Evolutionary conservation across 2,113 vertebrate species (phyloP).

Genomic region (Archilochus colubris): DNA sequence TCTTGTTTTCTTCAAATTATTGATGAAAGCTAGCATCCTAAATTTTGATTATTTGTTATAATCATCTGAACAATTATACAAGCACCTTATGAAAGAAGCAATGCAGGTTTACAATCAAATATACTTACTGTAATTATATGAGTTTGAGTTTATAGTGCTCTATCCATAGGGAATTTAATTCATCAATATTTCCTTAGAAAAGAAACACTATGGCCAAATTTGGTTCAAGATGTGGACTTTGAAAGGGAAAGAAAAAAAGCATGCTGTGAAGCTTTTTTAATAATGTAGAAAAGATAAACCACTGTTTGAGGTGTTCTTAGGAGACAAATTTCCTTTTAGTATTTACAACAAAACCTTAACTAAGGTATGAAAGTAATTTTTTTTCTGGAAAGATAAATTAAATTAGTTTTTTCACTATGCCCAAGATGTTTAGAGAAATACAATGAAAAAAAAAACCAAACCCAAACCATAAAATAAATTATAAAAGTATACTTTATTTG

Average conservation of each 20-base stretch:
- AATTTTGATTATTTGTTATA: neutral
- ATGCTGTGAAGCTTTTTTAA: neutral
- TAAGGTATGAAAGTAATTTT: neutral
- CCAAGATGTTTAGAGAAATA: neutral
- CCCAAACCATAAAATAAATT: neutral
- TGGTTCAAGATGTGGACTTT: neutral
- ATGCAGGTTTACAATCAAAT: neutral
- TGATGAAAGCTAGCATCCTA: neutral
- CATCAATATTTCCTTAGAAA: neutral
- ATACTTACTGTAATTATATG: neutral
- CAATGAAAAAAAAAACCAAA: neutral
- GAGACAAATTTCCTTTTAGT: neutral
- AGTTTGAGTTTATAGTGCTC: neutral
- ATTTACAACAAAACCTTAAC: neutral
- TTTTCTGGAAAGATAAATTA: neutral
- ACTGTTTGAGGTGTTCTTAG: neutral
- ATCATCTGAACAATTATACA: neutral
- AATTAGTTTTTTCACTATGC: neutral
- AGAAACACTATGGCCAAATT: neutral
- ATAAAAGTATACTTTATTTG: neutral
- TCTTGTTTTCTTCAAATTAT: neutral
- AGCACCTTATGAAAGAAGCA: neutral
- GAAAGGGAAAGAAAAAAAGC: neutral
- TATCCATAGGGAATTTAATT: neutral
- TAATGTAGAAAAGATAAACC: neutral